Evolutionary conservation across 2,113 vertebrate genomes (phyloP), one percentile per base, ranked within the genome.

Genomic region (Oncorhynchus nerka): DNA sequence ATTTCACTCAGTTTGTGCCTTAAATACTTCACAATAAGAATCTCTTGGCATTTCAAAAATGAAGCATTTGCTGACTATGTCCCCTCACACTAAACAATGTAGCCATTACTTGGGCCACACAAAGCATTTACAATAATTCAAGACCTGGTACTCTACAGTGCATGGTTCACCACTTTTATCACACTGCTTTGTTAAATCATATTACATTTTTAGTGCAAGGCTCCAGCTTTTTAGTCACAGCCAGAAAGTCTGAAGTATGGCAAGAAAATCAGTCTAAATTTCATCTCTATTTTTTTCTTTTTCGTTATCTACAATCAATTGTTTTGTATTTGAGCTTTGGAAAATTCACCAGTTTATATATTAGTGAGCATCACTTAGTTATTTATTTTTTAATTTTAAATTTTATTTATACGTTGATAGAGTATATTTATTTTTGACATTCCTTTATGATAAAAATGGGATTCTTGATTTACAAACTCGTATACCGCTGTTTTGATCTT

Each of bases 401-500:
- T 84, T 92, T 91, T 90, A 87, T 88, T 79, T 77, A 75, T 90
- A 85, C 86, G 85, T 74, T 75, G 92, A 87, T 94, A 55, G 4
- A 55, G 15, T 16, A 55, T 55, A 92, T 93, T 93, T 93, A 90
- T 91, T 78, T 71, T 22, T 90, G 90, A 92, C 92, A 94, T 94
- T 93, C 92, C 92, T 92, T 79, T 76, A 65, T 79, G 61, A 74
- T 28, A 81, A 75, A 75, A 91, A 83, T 75, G 80, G 81, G 78
- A 79, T 79, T 88, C 45, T 79, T 80, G 39, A 82, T 83, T 78
- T 77, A 72, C 15, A 82, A 83, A 81, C 20, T 77, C 75, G 51
- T 81, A 51, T 57, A 49, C 67, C 70, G 70, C 57, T 65, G 74
- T 79, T 85, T 55, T 55, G 72, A 88, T 77, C 80, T 69, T 55